Conservation (phyloP, 2,797 vertebrate species). For the Bovichtus diacanthus region DNA sequence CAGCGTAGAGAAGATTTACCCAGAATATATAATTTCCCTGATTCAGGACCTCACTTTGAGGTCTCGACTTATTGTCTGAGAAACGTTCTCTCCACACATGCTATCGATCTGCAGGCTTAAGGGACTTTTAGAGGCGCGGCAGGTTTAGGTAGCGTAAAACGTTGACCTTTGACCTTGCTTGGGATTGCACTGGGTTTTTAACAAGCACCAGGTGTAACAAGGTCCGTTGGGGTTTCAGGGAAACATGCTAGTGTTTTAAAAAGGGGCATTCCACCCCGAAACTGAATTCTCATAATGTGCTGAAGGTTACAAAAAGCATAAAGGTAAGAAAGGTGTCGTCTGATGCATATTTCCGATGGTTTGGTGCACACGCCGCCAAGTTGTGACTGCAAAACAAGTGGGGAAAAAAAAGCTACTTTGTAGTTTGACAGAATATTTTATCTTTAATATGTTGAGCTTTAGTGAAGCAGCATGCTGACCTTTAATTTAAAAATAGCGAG, state of each 20-base stretch:
- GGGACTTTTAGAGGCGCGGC: conserved; percentile 62
- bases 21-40: conserved; percentile 19
- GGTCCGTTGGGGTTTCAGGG: conserved; percentile 49
- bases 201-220: conserved; percentile 75
- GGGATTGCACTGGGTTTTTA: conserved; percentile 61
- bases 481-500: too few relatives aligned
- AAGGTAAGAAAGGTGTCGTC: too few relatives aligned
- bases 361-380: too few relatives aligned
- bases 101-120: conserved; percentile 67
- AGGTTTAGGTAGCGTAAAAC: conserved; percentile 76
- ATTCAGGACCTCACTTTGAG: conserved; percentile 20
- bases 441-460: background rate
- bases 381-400: too few relatives aligned
- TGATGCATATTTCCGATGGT: too few relatives aligned
- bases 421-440: too few relatives aligned
- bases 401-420: too few relatives aligned
- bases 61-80: conserved; percentile 41
- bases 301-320: background rate
- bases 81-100: conserved; percentile 63
- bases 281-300: conserved; percentile 17
- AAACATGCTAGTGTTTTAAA: conserved; percentile 38
- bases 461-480: background rate
- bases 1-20: conserved; percentile 14
- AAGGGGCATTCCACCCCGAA: conserved; percentile 47
- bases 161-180: conserved; percentile 61